Percentiles rank a stretch among this genome's conserved stretches.
These are phyloP conservation scores for Metallyticus violacea DNA, from an alignment of 2,888 invertebrate genomes.

Conservation along the genomic window DNA sequence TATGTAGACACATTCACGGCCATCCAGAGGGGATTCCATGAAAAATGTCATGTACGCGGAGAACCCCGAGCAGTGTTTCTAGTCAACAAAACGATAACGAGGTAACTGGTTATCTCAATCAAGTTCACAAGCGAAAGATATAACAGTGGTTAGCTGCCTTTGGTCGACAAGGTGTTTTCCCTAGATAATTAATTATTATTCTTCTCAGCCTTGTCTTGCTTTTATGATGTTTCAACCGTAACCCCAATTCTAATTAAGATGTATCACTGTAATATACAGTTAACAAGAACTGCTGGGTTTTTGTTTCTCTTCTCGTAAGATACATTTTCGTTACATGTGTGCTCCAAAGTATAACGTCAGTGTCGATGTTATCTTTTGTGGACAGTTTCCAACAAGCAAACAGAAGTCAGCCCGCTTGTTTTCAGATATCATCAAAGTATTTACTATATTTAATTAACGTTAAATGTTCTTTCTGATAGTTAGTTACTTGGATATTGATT, in stretches of 20 bases:
- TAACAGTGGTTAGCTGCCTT: no score
- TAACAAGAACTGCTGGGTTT: background rate
- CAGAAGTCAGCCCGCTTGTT: background rate
- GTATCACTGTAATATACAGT: no score
- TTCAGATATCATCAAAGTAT: background rate
- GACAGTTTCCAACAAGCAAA: background rate
- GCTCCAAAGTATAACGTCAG: no score
- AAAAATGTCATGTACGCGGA: background rate
- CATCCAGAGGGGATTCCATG: background rate
- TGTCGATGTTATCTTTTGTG: background rate
- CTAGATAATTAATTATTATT: background rate
- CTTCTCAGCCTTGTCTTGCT: no score
- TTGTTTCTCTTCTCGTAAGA: no score
- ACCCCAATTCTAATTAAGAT: background rate
- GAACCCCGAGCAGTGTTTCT: no score
- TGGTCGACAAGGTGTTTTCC: background rate
- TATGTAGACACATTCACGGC: background rate
- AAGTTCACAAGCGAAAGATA: no score
- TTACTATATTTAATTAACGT: background rate
- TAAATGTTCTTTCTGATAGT: no score
- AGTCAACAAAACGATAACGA: background rate
- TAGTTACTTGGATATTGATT: no score
- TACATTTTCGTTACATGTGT: no score
- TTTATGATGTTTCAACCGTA: background rate
- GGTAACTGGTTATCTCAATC: background rate